These are phyloP conservation scores for Odontocolon sp. DNA, from an alignment of 2,888 invertebrate genomes.

Conservation along the genomic window DNA sequence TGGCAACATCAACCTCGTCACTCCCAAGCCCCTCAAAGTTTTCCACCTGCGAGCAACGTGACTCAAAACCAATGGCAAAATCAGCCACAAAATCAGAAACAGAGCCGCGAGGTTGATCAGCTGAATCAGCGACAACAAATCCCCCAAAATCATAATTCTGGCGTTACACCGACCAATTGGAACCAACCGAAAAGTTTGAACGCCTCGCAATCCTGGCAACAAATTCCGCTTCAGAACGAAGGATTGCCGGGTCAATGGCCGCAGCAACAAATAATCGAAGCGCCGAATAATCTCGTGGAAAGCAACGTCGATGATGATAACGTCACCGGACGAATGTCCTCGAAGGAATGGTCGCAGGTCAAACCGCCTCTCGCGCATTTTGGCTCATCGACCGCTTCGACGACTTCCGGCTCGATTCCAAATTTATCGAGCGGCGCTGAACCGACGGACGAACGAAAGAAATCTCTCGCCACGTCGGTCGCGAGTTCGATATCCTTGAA, in stretches of 20 bases:
- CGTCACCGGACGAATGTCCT: conserved; percentile 46
- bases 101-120: conserved; percentile 64
- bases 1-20: conserved; percentile 59
- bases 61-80: conserved; percentile 67
- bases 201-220: conserved; percentile 63
- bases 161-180: conserved; percentile 60
- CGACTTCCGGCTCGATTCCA: conserved; percentile 66
- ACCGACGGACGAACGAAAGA: conserved; percentile 69
- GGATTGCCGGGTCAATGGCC: conserved; percentile 60
- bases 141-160: conserved; percentile 31
- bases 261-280: conserved; percentile 58
- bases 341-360: conserved; percentile 68
- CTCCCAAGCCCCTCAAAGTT: conserved; percentile 56
- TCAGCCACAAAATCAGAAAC: too few relatives aligned
- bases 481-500: conserved; percentile 66
- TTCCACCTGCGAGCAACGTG: conserved; percentile 24
- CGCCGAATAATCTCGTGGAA: conserved; percentile 48
- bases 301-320: conserved; percentile 59
- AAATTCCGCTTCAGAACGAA: conserved; percentile 45
- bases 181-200: conserved; percentile 58
- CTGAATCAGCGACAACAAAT: conserved; percentile 60
- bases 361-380: conserved; percentile 65
- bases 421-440: conserved; percentile 65
- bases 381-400: conserved; percentile 63
- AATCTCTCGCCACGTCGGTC: conserved; percentile 63